Percentiles rank a stretch among this genome's conserved stretches.
Evolutionary conservation across 2,888 invertebrate genomes (phyloP).

Genomic region (Norana najaformis): DNA sequence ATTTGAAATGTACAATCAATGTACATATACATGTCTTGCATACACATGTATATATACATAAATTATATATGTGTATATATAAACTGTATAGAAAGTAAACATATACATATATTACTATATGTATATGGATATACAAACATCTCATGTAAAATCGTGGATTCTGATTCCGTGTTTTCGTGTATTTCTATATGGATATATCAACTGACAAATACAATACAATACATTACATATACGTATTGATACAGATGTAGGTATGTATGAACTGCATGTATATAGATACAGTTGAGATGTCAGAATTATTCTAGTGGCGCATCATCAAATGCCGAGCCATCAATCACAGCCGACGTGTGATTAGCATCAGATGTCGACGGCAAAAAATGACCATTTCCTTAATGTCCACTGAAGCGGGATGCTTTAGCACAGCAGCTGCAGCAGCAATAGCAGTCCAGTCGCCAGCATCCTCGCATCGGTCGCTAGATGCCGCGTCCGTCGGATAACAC

Average conservation of each 20-base stretch:
- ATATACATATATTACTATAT: too few relatives aligned
- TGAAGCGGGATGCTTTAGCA: conserved; percentile 7
- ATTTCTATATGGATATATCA: too few relatives aligned
- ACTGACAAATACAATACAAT: too few relatives aligned
- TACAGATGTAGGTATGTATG: background rate
- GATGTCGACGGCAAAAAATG: conserved; percentile 13
- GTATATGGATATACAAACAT: too few relatives aligned
- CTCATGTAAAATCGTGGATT: too few relatives aligned
- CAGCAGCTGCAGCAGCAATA: background rate
- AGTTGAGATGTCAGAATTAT: background rate
- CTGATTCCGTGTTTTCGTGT: too few relatives aligned
- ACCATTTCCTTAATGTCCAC: background rate
- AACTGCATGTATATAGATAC: background rate
- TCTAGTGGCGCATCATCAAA: conserved; percentile 13
- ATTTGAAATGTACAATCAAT: too few relatives aligned
- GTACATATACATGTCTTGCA: too few relatives aligned
- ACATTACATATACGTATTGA: too few relatives aligned
- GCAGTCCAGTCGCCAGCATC: background rate
- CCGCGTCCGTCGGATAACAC: background rate
- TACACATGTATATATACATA: too few relatives aligned
- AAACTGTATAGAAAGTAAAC: too few relatives aligned
- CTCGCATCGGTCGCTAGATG: background rate
- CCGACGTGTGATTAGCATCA: conserved; percentile 1
- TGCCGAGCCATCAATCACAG: background rate
- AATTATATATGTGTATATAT: too few relatives aligned